phyloP scores from a whole-genome alignment of 1,140 invertebrate genomes.

The Colletes gigas region DNA sequence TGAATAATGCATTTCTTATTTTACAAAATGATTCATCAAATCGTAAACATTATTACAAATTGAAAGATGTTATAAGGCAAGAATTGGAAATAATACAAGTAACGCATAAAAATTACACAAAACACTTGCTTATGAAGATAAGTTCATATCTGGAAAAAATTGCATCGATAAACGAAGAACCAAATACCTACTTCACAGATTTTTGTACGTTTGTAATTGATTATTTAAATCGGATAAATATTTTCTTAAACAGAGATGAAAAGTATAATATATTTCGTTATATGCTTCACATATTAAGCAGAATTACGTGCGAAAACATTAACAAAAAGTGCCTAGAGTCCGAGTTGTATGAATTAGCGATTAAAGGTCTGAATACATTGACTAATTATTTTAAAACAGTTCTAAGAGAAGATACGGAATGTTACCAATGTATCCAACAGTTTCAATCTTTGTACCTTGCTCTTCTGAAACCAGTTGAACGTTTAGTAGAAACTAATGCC shows the following conservation, averaged over 20 bases:
- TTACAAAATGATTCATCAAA: conserved; percentile 16
- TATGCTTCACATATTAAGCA: conserved; percentile 44
- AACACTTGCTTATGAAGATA: conserved; percentile 37
- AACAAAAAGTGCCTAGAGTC: conserved; percentile 19
- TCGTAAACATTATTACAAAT: conserved; percentile 17
- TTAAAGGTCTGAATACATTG: conserved; percentile 29
- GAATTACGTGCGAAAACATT: conserved; percentile 31
- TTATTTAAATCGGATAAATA: background rate
- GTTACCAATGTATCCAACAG: conserved; percentile 54
- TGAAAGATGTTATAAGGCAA: conserved; percentile 33
- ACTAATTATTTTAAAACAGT: conserved; percentile 40
- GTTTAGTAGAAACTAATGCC: conserved; percentile 15
- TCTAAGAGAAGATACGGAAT: conserved; percentile 48
- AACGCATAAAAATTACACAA: conserved; percentile 29
- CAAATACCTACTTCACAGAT: conserved; percentile 11
- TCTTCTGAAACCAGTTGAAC: conserved; percentile 50
- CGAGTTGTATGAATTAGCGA: no score
- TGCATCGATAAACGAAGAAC: background rate
- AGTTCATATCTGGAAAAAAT: conserved; percentile 37
- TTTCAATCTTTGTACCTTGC: conserved; percentile 52
- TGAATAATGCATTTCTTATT: conserved; percentile 22
- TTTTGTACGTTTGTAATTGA: conserved; percentile 35
- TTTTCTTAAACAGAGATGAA: conserved; percentile 13
- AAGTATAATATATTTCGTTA: conserved; percentile 25
- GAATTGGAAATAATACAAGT: conserved; percentile 46